Percentiles rank a stretch among this genome's conserved stretches.
Conservation (phyloP, 2,888 invertebrate genomes). For the Capitulum mitella region DNA sequence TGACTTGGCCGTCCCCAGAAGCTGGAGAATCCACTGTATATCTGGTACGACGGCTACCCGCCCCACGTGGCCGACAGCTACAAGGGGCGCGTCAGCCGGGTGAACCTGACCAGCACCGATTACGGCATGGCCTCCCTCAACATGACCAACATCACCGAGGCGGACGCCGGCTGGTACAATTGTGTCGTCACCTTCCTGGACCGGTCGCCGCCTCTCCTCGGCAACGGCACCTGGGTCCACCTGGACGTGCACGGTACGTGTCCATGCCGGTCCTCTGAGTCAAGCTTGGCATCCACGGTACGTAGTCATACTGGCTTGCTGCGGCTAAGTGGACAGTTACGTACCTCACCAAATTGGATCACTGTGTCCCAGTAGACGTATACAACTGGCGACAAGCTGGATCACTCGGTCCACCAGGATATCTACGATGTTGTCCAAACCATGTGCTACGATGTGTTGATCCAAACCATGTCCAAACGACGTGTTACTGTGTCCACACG, state of each 20-base stretch:
- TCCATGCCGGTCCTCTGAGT: neutral
- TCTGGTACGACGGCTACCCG: constrained; percentile 96
- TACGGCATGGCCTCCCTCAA: constrained; percentile 91
- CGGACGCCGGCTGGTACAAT: constrained; percentile 95
- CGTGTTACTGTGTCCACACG: too few relatives aligned
- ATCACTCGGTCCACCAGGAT: too few relatives aligned
- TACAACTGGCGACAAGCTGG: too few relatives aligned
- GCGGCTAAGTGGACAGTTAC: too few relatives aligned
- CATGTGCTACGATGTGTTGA: too few relatives aligned
- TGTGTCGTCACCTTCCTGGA: constrained; percentile 91
- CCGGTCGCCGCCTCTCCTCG: constrained; percentile 79
- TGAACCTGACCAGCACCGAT: constrained; percentile 59
- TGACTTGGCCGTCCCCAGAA: constrained; percentile 65
- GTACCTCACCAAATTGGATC: too few relatives aligned
- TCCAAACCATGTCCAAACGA: too few relatives aligned
- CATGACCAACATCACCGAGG: constrained; percentile 85
- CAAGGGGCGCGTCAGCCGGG: constrained; percentile 82
- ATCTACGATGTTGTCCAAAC: too few relatives aligned
- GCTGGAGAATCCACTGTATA: constrained; percentile 92
- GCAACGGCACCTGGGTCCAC: constrained; percentile 96
- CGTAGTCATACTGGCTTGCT: too few relatives aligned
- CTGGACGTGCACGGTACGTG: constrained; percentile 85
- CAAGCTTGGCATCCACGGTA: neutral
- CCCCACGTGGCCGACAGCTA: constrained; percentile 92
- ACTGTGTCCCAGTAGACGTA: too few relatives aligned